These are phyloP conservation scores for Latrodectus geometricus DNA, from an alignment of 1,140 invertebrate genomes.

Conservation along the genomic window DNA sequence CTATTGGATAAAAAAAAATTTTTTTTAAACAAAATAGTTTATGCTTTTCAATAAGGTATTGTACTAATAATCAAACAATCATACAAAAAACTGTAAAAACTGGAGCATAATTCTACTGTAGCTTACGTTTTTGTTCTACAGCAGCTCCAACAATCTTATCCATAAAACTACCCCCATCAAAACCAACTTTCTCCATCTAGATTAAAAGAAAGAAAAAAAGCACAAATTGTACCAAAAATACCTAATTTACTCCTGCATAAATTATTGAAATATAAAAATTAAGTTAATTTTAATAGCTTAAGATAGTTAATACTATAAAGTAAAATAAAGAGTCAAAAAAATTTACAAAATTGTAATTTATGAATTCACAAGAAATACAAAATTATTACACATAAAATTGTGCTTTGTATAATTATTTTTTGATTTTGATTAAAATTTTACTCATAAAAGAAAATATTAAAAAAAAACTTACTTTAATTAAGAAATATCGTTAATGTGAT, in stretches of 20 bases:
- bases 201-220: not conserved
- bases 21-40: too few relatives aligned
- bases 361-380: not conserved
- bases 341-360: not conserved
- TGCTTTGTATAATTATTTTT: too few relatives aligned
- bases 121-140: constrained; percentile 31
- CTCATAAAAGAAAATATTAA: too few relatives aligned
- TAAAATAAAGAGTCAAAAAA: not conserved
- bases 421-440: too few relatives aligned
- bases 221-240: not conserved
- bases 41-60: too few relatives aligned
- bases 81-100: not conserved
- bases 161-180: constrained; percentile 32
- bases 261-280: not conserved
- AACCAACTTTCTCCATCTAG: constrained; percentile 48
- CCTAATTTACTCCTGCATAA: not conserved
- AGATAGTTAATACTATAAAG: not conserved
- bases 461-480: too few relatives aligned
- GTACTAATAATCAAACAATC: not conserved
- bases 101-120: not conserved
- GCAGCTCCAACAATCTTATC: constrained; percentile 43
- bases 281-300: not conserved
- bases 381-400: too few relatives aligned
- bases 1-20: too few relatives aligned
- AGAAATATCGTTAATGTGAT: too few relatives aligned